These are phyloP conservation scores for Zhuqinia jingwanae DNA, from an alignment of 2,888 invertebrate genomes.

Conservation along the genomic window DNA sequence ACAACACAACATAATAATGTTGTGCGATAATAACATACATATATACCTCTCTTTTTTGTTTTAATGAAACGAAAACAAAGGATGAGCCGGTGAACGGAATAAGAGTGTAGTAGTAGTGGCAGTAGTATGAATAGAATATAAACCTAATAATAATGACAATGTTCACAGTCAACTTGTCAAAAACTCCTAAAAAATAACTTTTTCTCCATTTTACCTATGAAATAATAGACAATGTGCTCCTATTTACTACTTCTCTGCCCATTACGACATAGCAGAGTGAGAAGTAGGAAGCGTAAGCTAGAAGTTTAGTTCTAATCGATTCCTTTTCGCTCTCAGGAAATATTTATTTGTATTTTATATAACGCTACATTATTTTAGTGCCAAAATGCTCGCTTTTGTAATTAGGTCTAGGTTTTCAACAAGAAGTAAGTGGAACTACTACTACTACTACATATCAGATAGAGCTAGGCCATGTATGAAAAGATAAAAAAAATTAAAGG, in stretches of 20 bases:
- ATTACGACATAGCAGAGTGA: too few species aligned
- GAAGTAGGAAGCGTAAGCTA: too few species aligned
- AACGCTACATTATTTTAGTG: background rate
- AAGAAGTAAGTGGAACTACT: too few species aligned
- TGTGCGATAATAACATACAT: background rate
- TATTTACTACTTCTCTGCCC: too few species aligned
- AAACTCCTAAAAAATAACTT: conserved; percentile 1
- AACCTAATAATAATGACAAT: background rate
- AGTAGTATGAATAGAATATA: too few species aligned
- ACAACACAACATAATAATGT: too few species aligned
- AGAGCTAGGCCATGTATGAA: too few species aligned
- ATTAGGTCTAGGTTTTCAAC: background rate
- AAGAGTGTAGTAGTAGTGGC: background rate
- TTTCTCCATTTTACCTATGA: background rate
- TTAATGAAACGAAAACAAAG: conserved; percentile 33
- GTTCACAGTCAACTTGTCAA: conserved; percentile 17
- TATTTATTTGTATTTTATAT: conserved; percentile 34
- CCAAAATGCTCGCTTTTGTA: too few species aligned
- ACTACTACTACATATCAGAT: too few species aligned
- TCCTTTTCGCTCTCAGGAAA: conserved; percentile 6
- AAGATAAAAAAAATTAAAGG: too few species aligned
- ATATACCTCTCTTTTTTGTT: background rate
- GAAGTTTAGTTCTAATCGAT: conserved; percentile 31
- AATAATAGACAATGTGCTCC: too few species aligned
- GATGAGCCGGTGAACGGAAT: background rate